These are phyloP conservation scores for Tetragonula carbonaria DNA, from an alignment of 2,888 invertebrate species.

Conservation along the genomic window DNA sequence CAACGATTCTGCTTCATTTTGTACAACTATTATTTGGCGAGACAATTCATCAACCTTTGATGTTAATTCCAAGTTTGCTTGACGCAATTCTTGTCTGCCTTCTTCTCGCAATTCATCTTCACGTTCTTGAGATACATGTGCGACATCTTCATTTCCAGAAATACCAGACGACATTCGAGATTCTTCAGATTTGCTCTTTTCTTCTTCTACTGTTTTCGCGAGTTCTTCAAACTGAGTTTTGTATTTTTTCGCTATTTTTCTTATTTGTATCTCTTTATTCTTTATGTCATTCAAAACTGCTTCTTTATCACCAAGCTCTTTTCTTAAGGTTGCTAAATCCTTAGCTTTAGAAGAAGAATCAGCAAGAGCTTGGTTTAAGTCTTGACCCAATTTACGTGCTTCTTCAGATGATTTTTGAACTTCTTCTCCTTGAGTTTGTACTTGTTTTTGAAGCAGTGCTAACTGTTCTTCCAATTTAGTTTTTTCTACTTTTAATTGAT, in stretches of 20 bases:
- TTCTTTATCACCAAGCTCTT: conserved; percentile 89
- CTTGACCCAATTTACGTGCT: conserved; percentile 88
- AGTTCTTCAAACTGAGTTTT: conserved; percentile 94
- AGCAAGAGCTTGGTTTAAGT: conserved; percentile 87
- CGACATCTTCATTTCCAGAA: conserved; percentile 81
- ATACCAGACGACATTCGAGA: conserved; percentile 83
- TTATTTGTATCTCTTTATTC: conserved; percentile 90
- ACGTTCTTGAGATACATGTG: conserved; percentile 76
- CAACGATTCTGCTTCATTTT: conserved; percentile 87
- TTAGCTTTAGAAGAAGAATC: conserved; percentile 86
- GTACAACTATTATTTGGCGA: conserved; percentile 84
- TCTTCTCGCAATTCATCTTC: conserved; percentile 84
- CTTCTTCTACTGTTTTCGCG: conserved; percentile 88
- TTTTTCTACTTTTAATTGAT: conserved; percentile 87
- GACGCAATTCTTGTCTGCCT: conserved; percentile 84
- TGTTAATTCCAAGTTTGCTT: conserved; percentile 74
- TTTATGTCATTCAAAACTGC: conserved; percentile 88
- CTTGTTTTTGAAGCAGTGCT: conserved; percentile 86
- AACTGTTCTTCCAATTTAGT: conserved; percentile 89
- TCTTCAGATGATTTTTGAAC: conserved; percentile 85
- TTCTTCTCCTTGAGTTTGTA: conserved; percentile 82
- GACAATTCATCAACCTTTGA: conserved; percentile 80
- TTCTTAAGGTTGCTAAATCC: conserved; percentile 87
- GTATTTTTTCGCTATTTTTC: conserved; percentile 96
- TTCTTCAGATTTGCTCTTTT: conserved; percentile 86